A percentile compares a stretch with the other conserved stretches of the same genome.
phyloP scores from a whole-genome alignment of 2,888 invertebrate species.

The Cactoblastis cactorum region DNA sequence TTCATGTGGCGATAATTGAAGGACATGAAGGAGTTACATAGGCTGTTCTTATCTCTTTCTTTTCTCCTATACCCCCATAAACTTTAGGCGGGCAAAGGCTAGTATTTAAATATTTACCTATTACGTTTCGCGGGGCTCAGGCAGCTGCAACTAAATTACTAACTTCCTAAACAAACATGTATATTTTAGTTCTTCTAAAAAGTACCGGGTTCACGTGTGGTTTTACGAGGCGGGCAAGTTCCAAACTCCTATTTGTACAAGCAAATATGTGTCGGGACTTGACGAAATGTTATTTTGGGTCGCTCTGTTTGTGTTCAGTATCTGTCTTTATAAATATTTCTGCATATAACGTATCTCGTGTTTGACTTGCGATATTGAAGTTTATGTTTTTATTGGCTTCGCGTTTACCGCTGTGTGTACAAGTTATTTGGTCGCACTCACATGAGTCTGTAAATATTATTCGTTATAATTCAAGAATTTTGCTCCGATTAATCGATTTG shows the following conservation, averaged over 20 bases:
- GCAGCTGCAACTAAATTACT: background rate
- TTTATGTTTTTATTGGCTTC: background rate
- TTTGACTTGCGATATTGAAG: conserved; percentile 1
- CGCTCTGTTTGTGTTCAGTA: background rate
- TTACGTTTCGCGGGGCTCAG: too few species aligned
- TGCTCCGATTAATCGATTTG: too few species aligned
- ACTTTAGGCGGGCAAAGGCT: too few species aligned
- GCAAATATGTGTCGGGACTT: conserved; percentile 1
- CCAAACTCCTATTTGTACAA: background rate
- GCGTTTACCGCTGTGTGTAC: background rate
- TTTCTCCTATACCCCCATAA: too few species aligned
- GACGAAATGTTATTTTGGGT: conserved; percentile 3
- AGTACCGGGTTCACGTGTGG: background rate
- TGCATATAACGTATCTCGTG: background rate
- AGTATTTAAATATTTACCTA: background rate
- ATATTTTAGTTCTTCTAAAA: background rate
- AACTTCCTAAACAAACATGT: background rate
- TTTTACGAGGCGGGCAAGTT: background rate
- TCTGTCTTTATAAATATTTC: background rate
- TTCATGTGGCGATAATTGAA: too few species aligned
- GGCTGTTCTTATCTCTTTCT: too few species aligned
- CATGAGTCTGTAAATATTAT: too few species aligned
- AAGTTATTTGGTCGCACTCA: too few species aligned
- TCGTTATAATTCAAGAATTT: too few species aligned
- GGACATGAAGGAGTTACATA: too few species aligned